Base-by-base conservation (phyloP, 64 coral and sea anemone genomes). In the Montipora capricornis region DNA sequence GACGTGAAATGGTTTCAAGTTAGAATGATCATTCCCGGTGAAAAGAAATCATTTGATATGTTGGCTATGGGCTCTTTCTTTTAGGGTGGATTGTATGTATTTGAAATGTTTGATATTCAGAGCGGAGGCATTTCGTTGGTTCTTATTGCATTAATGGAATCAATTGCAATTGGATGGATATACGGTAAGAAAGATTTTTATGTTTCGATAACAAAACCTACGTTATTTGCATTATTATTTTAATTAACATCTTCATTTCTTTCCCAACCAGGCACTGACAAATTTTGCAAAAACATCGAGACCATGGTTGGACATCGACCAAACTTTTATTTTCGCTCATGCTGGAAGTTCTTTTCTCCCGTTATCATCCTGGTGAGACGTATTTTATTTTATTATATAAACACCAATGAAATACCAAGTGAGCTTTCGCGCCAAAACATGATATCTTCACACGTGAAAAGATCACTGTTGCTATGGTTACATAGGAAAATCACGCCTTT, bases 281-380 rank as follows among this genome's bases (percentile, higher is more conserved):
- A 68, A 69, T 96, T 96, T 19, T 90, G 91, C 55, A 75, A 78
- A 3, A 94, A 94, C 61, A 91, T 96, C 46, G 74, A 96, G 57
- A 76, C 49, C 50, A 96, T 96, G 95, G 75, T 94, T 8, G 91
- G 87, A 29, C 83, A 88, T 13, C 89, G 88, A 11, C 95, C 95
- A 79, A 88, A 90, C 45, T n/a, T 61, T 16, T 96, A 94, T 20
- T 96, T 94, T 55, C 50, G 76, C 8, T 75, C 84, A 47, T 93
- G 91, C 59, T 96, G 95, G 95, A 96, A 96, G 71, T 96, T 90
- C 11, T 71, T 96, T 29, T 87, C 80, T 19, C 95, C 95, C 5
- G 55, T 88, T 13, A 88, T 96, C 22, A 84, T 89, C 14, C 73
- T 91, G 74, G 95, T 96, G 91, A 9, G 74, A 37, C 29, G 29